phyloP scores from a whole-genome alignment of 2,113 vertebrate species.

The Alces alces region DNA sequence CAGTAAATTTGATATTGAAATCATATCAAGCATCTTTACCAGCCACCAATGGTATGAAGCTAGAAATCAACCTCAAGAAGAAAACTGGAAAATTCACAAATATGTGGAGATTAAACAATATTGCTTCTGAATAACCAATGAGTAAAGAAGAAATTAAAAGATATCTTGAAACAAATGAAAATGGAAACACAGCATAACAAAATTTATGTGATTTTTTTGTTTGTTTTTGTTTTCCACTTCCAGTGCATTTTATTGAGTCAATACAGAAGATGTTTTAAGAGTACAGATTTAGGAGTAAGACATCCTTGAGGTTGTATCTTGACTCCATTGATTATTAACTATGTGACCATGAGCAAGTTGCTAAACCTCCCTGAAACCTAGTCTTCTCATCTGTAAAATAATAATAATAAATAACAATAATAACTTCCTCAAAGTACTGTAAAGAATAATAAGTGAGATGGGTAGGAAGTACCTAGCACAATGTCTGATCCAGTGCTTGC shows the following conservation, averaged over 20 bases:
- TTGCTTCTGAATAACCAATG: not conserved
- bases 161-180: not conserved
- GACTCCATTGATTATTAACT: not conserved
- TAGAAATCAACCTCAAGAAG: not conserved
- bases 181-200: not conserved
- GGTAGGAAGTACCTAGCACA: not conserved
- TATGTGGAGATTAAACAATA: not conserved
- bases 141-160: not conserved
- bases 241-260: not conserved
- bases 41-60: not conserved
- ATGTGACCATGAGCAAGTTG: not conserved
- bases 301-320: not conserved
- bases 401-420: not conserved
- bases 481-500: not conserved
- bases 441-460: not conserved
- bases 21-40: not conserved
- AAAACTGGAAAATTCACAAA: not conserved
- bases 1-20: not conserved
- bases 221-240: not conserved
- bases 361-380: not conserved
- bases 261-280: not conserved
- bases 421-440: not conserved
- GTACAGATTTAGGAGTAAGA: not conserved
- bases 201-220: not conserved
- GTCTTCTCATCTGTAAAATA: not conserved